Evolutionary conservation across 2,113 vertebrate species (phyloP).

Genomic region (Apus apus): DNA sequence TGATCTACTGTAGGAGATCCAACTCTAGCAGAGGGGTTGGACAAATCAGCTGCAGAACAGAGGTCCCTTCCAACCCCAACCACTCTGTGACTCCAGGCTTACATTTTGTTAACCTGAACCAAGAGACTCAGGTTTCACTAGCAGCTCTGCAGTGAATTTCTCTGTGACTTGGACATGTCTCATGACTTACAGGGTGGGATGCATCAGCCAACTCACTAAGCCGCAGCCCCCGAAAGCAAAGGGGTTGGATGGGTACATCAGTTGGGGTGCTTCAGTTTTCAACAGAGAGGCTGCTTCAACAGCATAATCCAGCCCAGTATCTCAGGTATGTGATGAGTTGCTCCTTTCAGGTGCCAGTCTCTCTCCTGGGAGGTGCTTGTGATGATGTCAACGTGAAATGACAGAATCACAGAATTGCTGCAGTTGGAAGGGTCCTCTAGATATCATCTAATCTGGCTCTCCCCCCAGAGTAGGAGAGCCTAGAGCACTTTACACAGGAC

Average conservation of each 20-base stretch:
- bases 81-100: neutral
- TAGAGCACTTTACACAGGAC: too few relatives aligned
- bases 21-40: too few relatives aligned
- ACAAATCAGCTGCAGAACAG: too few relatives aligned
- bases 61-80: too few relatives aligned
- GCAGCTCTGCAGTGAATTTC: neutral
- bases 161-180: neutral
- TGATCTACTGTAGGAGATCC: too few relatives aligned
- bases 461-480: too few relatives aligned
- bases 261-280: neutral
- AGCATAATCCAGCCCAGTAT: neutral
- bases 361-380: neutral
- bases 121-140: neutral
- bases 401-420: too few relatives aligned
- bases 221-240: neutral
- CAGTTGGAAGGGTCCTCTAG: too few relatives aligned
- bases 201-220: neutral
- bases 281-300: neutral
- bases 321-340: rapidly evolving
- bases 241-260: neutral
- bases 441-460: too few relatives aligned
- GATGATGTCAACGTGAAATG: neutral
- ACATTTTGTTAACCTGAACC: neutral
- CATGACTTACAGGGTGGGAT: neutral
- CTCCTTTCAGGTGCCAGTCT: neutral